Percentiles rank a stretch among this genome's conserved stretches.
Conservation (phyloP, 2,113 vertebrate species). For the Albula goreensis region DNA sequence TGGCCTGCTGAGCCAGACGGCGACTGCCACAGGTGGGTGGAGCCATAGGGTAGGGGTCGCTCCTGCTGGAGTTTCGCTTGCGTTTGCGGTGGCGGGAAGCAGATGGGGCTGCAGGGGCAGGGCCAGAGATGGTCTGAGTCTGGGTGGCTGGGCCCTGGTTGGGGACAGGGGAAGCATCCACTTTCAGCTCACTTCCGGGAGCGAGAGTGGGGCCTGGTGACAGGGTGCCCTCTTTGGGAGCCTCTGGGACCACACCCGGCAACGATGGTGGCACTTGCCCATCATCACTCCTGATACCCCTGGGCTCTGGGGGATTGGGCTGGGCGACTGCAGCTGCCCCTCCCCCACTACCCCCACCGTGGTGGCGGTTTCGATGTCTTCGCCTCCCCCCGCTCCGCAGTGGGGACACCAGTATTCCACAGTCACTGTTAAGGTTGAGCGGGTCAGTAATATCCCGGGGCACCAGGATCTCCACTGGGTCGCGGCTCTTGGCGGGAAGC, state of each 20-base stretch:
- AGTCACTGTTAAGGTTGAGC: constrained; percentile 82
- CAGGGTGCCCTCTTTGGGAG: constrained; percentile 68
- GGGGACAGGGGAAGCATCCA: too few species aligned
- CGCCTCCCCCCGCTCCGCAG: constrained; percentile 75
- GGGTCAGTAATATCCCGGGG: constrained; percentile 92
- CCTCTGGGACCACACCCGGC: constrained; percentile 49
- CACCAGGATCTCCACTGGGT: constrained; percentile 91
- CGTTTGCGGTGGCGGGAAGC: constrained; percentile 76
- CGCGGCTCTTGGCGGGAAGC: constrained; percentile 79
- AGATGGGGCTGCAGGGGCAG: constrained; percentile 17
- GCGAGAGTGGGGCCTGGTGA: constrained; percentile 48
- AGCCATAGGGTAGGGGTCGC: constrained; percentile 56
- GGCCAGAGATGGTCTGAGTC: constrained; percentile 52
- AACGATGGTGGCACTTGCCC: constrained; percentile 16
- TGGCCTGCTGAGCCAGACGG: constrained; percentile 42
- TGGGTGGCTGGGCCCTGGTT: constrained; percentile 64
- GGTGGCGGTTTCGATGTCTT: constrained; percentile 80
- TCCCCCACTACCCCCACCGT: constrained; percentile 54
- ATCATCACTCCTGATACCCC: neutral
- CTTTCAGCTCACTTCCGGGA: constrained; percentile 60
- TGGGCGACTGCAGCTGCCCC: constrained; percentile 55
- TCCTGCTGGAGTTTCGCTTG: constrained; percentile 81
- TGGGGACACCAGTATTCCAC: constrained; percentile 73
- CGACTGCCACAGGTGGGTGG: constrained; percentile 34
- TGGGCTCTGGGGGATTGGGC: neutral